phyloP scores from a whole-genome alignment of 2,797 vertebrate genomes.

The Gallinago stenura region DNA sequence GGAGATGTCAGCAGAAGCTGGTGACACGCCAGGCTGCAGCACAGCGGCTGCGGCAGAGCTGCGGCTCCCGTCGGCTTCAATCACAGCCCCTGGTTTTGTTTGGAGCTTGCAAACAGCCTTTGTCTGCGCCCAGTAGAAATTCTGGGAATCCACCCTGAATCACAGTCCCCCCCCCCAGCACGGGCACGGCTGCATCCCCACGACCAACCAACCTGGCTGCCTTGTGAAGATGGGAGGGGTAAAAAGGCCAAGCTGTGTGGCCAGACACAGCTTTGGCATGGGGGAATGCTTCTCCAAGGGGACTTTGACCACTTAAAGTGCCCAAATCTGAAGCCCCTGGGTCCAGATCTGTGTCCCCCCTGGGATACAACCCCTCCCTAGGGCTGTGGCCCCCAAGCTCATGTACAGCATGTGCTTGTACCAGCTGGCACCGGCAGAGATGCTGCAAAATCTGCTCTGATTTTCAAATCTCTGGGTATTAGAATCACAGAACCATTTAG shows the following conservation, averaged over 20 bases:
- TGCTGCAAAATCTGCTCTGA: not conserved
- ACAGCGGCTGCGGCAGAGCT: not conserved
- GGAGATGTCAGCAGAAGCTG: fast-evolving
- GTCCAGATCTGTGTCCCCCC: no score
- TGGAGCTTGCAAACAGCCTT: not conserved
- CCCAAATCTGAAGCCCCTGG: not conserved
- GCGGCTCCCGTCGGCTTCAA: fast-evolving
- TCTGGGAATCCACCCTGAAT: not conserved
- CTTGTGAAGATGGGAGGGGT: not conserved
- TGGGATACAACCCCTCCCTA: no score
- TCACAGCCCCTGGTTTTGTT: not conserved
- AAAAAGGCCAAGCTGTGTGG: no score
- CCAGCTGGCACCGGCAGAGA: not conserved
- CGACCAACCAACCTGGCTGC: fast-evolving
- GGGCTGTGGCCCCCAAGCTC: fast-evolving
- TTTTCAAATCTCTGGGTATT: not conserved
- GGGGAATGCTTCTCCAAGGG: not conserved
- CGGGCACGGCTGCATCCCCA: fast-evolving
- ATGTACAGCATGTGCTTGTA: fast-evolving
- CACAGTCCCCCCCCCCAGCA: no score
- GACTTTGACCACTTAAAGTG: no score
- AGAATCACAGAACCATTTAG: not conserved
- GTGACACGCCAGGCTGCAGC: fast-evolving
- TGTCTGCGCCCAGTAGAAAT: fast-evolving
- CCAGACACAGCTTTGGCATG: not conserved